Base-by-base conservation (phyloP, 2,113 vertebrate species). In the Ciconia stormi region DNA sequence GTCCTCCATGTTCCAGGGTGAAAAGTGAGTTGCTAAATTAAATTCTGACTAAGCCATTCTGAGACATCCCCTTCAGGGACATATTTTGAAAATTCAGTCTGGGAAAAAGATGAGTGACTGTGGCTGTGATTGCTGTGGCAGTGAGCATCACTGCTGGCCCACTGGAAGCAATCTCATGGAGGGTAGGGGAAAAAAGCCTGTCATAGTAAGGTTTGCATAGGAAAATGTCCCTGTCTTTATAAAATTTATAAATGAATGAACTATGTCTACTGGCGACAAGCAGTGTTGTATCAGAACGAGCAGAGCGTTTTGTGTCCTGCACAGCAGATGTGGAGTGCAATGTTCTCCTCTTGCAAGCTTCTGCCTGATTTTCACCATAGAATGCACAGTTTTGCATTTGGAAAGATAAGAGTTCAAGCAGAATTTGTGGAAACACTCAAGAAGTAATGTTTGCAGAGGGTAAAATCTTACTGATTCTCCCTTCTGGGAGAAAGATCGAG, bases 1-100 rank as follows among this genome's bases (percentile, higher is more conserved):
- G 20, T 26, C 18, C 22, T 74, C 66, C 26, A 11, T 84, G 13
- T 90, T 81, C 32, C 59, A 82, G 65, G 30, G 80, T 93, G 72
- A 89, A 87, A 93, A 96, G 16, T 44, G 65, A 87, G 22, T 58
- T 96, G 67, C 73, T 94, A 87, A 94, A 77, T 82, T 93, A 19
- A 70, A 44, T 72, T 94, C 82, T 88, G 82, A 83, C 67, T 66
- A 80, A 93, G 56, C 82, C 87, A 19, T 84, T 76, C 10, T 5
- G 77, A 95, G 76, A 80, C 8, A 63, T 38, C 15, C 50, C 81
- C 86, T 93, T 73, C 26, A 71, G 77, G 83, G 84, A 46, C 30
- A 7, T 32, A 29, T 38, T 91, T 56, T 95, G 58, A 96, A 96
- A 86, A 82, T 61, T 90, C 23, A 67, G 21, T 42, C 50, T 82